Conservation (phyloP, 2,797 vertebrate species). For the Takifugu ocellatus region DNA sequence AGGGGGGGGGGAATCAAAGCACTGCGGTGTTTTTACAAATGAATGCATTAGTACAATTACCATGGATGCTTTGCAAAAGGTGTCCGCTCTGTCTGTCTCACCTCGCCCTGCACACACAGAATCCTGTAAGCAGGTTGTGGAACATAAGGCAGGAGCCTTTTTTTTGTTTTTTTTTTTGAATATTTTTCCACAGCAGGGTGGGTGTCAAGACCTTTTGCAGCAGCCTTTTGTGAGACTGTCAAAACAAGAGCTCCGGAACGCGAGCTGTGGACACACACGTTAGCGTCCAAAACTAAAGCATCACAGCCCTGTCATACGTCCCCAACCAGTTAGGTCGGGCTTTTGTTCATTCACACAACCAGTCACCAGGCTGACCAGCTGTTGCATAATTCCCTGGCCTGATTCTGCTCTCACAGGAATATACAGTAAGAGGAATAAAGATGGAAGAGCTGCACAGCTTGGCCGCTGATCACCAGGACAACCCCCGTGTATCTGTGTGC, state of each 20-base stretch:
- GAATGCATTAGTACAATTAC: constrained; percentile 22
- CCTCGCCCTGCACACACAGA: constrained; percentile 46
- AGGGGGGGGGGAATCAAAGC: not conserved
- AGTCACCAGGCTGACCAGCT: constrained; percentile 64
- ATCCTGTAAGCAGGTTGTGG: constrained; percentile 63
- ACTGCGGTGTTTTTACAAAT: constrained; percentile 25
- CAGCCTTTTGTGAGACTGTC: constrained; percentile 38
- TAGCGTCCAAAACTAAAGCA: constrained; percentile 23
- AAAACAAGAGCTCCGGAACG: constrained; percentile 40
- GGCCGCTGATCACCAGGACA: constrained; percentile 24
- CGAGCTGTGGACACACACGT: constrained; percentile 22
- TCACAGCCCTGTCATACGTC: constrained; percentile 22
- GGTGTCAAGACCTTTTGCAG: constrained; percentile 59
- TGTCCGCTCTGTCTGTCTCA: constrained; percentile 44
- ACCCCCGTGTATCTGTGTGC: constrained; percentile 1
- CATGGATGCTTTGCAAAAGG: constrained; percentile 40
- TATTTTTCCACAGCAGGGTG: constrained; percentile 53
- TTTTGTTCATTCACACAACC: constrained; percentile 60
- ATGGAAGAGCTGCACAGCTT: constrained; percentile 25
- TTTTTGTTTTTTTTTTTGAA: constrained; percentile 1
- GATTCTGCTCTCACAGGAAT: constrained; percentile 37
- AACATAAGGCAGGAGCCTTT: constrained; percentile 52
- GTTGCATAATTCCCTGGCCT: constrained; percentile 66
- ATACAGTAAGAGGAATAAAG: constrained; percentile 32
- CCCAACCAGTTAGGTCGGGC: constrained; percentile 47